A percentile compares a stretch with the other conserved stretches of the same genome.
phyloP scores from a whole-genome alignment of 2,113 vertebrate species.

The Odocoileus virginianus region DNA sequence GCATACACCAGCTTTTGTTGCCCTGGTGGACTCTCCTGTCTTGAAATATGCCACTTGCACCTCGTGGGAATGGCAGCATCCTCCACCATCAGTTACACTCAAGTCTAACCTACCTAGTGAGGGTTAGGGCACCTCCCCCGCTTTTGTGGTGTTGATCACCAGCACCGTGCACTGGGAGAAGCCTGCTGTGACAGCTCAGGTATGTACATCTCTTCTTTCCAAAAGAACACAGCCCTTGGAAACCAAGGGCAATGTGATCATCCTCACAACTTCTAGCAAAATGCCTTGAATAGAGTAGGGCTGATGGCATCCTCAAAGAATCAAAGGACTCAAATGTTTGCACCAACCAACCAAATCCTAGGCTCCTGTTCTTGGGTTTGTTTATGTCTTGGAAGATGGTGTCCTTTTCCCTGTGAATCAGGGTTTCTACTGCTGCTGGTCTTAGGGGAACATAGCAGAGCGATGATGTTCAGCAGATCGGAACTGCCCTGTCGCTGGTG shows the following conservation, averaged over 20 bases:
- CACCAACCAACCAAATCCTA: not conserved
- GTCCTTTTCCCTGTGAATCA: not conserved
- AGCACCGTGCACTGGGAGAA: too few relatives aligned
- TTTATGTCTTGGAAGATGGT: not conserved
- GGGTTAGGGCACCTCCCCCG: not conserved
- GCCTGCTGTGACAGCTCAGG: not conserved
- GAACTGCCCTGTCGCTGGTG: constrained; percentile 46
- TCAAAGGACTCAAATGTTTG: not conserved
- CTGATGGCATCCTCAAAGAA: not conserved
- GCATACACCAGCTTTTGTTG: too few relatives aligned
- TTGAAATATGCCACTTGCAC: not conserved
- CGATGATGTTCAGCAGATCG: constrained; percentile 48
- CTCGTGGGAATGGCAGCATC: not conserved
- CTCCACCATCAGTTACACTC: not conserved
- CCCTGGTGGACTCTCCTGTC: not conserved
- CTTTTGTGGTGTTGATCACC: not conserved
- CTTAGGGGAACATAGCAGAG: constrained; percentile 61
- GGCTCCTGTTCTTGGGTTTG: not conserved
- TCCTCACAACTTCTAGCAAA: not conserved
- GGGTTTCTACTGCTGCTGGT: constrained; percentile 31
- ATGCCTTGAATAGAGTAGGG: not conserved
- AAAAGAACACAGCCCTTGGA: not conserved
- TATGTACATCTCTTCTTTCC: not conserved
- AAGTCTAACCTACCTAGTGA: not conserved
- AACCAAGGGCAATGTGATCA: not conserved